Base-by-base conservation (phyloP, 2,113 vertebrate genomes). In the Silurus asotus region DNA sequence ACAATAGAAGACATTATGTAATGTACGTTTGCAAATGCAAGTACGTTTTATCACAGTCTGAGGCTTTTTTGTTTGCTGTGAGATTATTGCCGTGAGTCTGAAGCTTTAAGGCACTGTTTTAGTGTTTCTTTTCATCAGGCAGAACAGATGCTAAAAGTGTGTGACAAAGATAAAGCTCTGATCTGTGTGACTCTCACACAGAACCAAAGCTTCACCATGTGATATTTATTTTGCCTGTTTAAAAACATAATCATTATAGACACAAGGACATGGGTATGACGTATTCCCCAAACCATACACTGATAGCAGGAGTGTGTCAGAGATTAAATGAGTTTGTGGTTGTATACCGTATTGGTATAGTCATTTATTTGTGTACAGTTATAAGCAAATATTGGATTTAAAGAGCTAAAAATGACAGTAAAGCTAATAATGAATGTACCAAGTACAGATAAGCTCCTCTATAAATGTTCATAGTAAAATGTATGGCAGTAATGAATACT, bases 251-350 rank as follows among this genome's bases (percentile, higher is more conserved):
- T 45, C 62, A 84, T 86, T 14, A 76, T 55, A 75, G 4, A 61
- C 74, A 28, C 84, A 86, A 84, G 84, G 81, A 77, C 89, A 84
- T 20, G 58, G n/a, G 58, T 5, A n/a, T 88, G 81, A 83, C 49
- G 64, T 70, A 49, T 64, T 9, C 23, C 37, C 10, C 28, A 37
- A 83, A 55, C 45, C 37, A 65, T 65, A 45, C 3, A 69, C 65
- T 69, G 85, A 88, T 88, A 88, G 53, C 77, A 87, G 15, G 49
- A 53, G 6, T 19, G 6, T 48, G 53, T 86, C 13, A 81, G 8
- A 19, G 58, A 11, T 25, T 9, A 81, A 4, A 51, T 51, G n/a
- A 14, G 58, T 75, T 45, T 70, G 23, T 84, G 78, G 11, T 37
- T 82, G 45, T 23, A 37, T 37, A 37, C 37, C 37, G 23, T 87